Conservation (phyloP, 2,797 vertebrate species). For the Xyrichtys novacula region DNA sequence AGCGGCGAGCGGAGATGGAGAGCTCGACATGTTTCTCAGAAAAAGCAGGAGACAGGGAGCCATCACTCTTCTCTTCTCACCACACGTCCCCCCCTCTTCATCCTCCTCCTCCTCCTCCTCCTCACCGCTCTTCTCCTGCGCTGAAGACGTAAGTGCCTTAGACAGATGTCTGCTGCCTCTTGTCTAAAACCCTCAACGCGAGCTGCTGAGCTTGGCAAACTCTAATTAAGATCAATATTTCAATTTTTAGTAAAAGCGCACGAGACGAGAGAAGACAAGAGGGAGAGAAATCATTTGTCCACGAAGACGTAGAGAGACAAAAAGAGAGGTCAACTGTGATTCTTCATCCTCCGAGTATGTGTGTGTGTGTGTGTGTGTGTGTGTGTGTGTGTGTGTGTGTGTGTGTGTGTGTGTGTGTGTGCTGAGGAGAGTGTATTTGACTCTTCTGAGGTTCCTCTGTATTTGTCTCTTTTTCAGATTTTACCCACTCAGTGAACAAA, state of each 20-base stretch:
- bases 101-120: slow-evolving; percentile 45
- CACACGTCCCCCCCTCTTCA: slow-evolving; percentile 6
- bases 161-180: slow-evolving; percentile 85
- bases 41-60: slow-evolving; percentile 77
- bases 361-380: slow-evolving; percentile 5
- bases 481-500: too few relatives aligned
- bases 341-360: slow-evolving; percentile 61
- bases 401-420: neutral
- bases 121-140: slow-evolving; percentile 54
- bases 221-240: slow-evolving; percentile 92
- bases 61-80: slow-evolving; percentile 76
- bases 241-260: slow-evolving; percentile 86
- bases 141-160: slow-evolving; percentile 82
- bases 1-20: slow-evolving; percentile 65
- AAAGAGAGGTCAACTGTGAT: slow-evolving; percentile 84
- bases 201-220: slow-evolving; percentile 88
- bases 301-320: slow-evolving; percentile 70
- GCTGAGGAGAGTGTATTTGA: neutral
- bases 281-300: slow-evolving; percentile 77
- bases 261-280: slow-evolving; percentile 71
- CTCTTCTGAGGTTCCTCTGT: too few relatives aligned
- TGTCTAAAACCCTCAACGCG: slow-evolving; percentile 82
- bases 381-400: slow-evolving; percentile 2
- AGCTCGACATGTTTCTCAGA: slow-evolving; percentile 74
- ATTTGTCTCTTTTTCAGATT: too few relatives aligned